Evolutionary conservation across 2,797 vertebrate species (phyloP).

Genomic region (Enteromius anoplus): DNA sequence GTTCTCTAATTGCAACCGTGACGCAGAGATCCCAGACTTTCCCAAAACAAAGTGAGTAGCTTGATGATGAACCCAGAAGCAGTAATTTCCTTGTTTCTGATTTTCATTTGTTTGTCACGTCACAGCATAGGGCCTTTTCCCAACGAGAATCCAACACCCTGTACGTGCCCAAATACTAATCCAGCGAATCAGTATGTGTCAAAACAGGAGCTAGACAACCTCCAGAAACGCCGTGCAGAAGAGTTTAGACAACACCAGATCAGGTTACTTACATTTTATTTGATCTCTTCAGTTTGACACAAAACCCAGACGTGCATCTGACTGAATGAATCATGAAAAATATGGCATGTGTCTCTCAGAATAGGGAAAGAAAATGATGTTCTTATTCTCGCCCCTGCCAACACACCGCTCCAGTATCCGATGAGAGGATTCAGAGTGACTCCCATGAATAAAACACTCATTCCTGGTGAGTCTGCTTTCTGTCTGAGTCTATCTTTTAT

Average conservation of each 20-base stretch:
- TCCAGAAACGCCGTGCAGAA: slow-evolving; percentile 7
- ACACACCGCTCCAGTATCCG: slow-evolving; percentile 68
- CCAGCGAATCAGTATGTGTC: not conserved
- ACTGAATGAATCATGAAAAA: not conserved
- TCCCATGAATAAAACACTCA: slow-evolving; percentile 55
- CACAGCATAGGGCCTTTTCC: slow-evolving; percentile 5
- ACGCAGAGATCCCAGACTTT: not conserved
- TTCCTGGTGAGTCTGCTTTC: slow-evolving; percentile 61
- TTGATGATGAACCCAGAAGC: not conserved
- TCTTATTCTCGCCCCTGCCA: slow-evolving; percentile 60
- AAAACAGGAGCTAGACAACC: not conserved
- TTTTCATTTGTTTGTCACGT: not conserved
- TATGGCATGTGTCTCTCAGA: not conserved
- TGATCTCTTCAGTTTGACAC: not conserved
- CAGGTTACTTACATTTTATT: not conserved
- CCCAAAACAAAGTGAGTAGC: slow-evolving; percentile 16
- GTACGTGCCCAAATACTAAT: not conserved
- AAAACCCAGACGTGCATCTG: not conserved
- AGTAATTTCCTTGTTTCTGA: not conserved
- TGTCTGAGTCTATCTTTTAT: too few relatives aligned
- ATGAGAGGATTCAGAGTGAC: slow-evolving; percentile 64
- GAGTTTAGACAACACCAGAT: slow-evolving; percentile 35
- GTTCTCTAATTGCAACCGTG: too few relatives aligned
- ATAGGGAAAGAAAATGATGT: slow-evolving; percentile 30
- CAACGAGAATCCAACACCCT: not conserved